phyloP scores from a whole-genome alignment of 2,113 vertebrate species.

The Spea bombifrons region DNA sequence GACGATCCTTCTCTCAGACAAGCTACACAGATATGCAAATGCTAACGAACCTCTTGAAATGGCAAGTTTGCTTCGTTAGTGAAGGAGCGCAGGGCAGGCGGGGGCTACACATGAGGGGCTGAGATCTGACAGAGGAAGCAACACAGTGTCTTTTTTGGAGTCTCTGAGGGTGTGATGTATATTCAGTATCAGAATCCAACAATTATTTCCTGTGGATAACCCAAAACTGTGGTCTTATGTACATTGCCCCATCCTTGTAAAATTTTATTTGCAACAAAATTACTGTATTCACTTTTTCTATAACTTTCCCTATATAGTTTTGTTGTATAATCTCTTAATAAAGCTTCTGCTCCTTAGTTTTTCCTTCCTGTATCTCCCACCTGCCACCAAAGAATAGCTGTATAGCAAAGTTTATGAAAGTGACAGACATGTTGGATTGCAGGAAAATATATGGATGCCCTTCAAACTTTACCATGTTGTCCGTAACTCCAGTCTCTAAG shows the following conservation, averaged over 20 bases:
- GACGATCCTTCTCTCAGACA: conserved; percentile 47
- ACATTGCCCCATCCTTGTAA: background rate
- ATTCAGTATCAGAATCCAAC: conserved; percentile 23
- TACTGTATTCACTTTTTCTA: background rate
- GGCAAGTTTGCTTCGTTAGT: conserved; percentile 49
- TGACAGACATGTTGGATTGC: too few species aligned
- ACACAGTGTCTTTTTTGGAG: conserved; percentile 23
- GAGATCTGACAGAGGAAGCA: conserved; percentile 38
- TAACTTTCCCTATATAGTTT: too few species aligned
- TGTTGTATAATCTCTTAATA: too few species aligned
- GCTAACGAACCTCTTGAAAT: conserved; percentile 48
- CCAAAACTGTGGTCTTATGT: conserved; percentile 2
- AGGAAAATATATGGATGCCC: too few species aligned
- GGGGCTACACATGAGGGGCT: conserved; percentile 44
- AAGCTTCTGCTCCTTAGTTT: too few species aligned
- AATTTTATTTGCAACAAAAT: background rate
- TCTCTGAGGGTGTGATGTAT: conserved; percentile 26
- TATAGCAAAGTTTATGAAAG: too few species aligned
- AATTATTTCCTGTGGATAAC: background rate
- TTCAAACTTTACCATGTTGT: background rate
- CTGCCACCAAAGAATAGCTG: too few species aligned
- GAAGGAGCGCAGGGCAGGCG: conserved; percentile 40
- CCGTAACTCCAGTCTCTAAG: background rate
- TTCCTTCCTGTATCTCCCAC: too few species aligned
- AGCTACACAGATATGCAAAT: conserved; percentile 44